Evolutionary conservation across 53 echinoderm and acorn worm genomes (phyloP).

Genomic region (Echinometra lucunter): DNA sequence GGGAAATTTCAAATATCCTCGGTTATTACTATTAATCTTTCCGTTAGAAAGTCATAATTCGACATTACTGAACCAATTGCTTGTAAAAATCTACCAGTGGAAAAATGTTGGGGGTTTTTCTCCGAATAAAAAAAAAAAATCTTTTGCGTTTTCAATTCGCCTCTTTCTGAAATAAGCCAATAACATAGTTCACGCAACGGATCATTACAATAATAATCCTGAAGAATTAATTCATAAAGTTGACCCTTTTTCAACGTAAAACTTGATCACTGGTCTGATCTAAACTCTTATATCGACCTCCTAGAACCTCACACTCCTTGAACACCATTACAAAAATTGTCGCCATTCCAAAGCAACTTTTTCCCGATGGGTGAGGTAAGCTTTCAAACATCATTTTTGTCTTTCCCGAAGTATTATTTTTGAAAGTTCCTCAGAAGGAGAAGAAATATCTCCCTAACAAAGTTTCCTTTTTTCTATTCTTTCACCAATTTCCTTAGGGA

Average conservation of each 20-base stretch:
- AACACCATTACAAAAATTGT: no score
- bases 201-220: background rate
- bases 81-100: background rate
- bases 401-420: no score
- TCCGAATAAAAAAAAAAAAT: no score
- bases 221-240: background rate
- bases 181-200: background rate
- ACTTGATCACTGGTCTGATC: background rate
- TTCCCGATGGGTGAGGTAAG: no score
- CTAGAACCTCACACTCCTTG: no score
- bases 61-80: background rate
- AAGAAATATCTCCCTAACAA: no score
- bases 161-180: background rate
- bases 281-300: no score
- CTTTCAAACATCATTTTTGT: no score
- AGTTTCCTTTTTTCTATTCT: no score
- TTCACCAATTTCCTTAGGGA: no score
- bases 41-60: background rate
- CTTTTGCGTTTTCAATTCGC: background rate
- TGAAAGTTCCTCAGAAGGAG: no score
- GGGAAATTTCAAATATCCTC: slow-evolving; percentile 3
- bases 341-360: no score
- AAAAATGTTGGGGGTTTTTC: background rate
- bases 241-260: background rate
- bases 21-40: background rate